Percentiles rank a stretch among this genome's conserved stretches.
Conservation (phyloP, 1,140 invertebrate species). For the Phthorimaea operculella region DNA sequence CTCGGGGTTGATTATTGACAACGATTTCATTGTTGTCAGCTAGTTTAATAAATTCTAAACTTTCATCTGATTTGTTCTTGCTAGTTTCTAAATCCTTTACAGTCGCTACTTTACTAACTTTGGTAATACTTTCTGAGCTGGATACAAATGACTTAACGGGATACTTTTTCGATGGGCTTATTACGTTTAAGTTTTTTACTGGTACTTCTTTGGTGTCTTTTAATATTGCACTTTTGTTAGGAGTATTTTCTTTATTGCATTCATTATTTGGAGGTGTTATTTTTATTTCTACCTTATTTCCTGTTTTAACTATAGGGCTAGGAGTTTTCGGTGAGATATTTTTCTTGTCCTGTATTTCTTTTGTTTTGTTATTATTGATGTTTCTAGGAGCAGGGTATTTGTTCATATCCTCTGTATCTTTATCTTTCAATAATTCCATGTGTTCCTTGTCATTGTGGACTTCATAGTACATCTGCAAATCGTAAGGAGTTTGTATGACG, state of each 20-base stretch:
- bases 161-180: constrained; percentile 64
- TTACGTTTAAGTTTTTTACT: constrained; percentile 50
- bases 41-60: constrained; percentile 63
- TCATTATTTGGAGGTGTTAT: constrained; percentile 24
- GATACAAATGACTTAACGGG: constrained; percentile 49
- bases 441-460: constrained; percentile 61
- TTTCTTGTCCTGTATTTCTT: constrained; percentile 32
- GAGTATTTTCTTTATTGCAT: constrained; percentile 44
- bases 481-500: constrained; percentile 65
- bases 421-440: constrained; percentile 52
- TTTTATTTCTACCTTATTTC: constrained; percentile 31
- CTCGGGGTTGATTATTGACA: constrained; percentile 63
- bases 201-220: constrained; percentile 59
- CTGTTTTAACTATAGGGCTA: constrained; percentile 16
- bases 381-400: constrained; percentile 40
- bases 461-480: constrained; percentile 65
- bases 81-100: constrained; percentile 61
- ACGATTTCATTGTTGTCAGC: constrained; percentile 61
- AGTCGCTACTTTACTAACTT: constrained; percentile 57
- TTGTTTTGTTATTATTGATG: constrained; percentile 34
- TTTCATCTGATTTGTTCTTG: constrained; percentile 56
- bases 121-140: constrained; percentile 49
- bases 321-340: constrained; percentile 31
- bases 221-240: constrained; percentile 54
- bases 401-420: constrained; percentile 26